These are phyloP conservation scores for Seriola quinqueradiata DNA, from an alignment of 2,113 vertebrate species.

Conservation along the genomic window DNA sequence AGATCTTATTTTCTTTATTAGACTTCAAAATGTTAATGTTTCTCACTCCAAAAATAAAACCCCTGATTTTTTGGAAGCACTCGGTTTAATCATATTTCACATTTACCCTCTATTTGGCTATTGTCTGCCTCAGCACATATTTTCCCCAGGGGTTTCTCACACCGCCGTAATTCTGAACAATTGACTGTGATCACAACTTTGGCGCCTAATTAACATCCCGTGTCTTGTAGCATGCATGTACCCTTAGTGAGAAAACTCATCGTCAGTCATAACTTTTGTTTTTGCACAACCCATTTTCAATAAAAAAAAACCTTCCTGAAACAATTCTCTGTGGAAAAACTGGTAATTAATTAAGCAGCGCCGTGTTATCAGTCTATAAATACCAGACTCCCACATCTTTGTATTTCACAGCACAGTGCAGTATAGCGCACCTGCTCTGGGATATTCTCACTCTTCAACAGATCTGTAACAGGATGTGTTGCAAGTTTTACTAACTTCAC, in stretches of 20 bases:
- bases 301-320: slow-evolving; percentile 60
- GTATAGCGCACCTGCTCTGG: slow-evolving; percentile 34
- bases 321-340: slow-evolving; percentile 54
- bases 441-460: slow-evolving; percentile 51
- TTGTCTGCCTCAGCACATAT: background rate
- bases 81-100: background rate
- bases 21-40: slow-evolving; percentile 14
- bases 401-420: slow-evolving; percentile 1
- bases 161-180: slow-evolving; percentile 22
- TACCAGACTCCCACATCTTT: slow-evolving; percentile 32
- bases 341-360: slow-evolving; percentile 67
- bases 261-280: slow-evolving; percentile 68
- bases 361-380: slow-evolving; percentile 60
- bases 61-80: background rate
- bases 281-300: slow-evolving; percentile 74
- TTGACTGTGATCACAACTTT: slow-evolving; percentile 47
- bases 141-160: slow-evolving; percentile 16
- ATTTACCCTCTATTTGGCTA: slow-evolving; percentile 14
- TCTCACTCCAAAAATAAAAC: slow-evolving; percentile 12
- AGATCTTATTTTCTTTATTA: background rate
- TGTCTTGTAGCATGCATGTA: slow-evolving; percentile 60
- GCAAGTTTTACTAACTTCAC: slow-evolving; percentile 24
- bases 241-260: slow-evolving; percentile 60
- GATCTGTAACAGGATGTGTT: slow-evolving; percentile 23
- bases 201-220: slow-evolving; percentile 62